Evolutionary conservation across 1,140 invertebrate genomes (phyloP), one percentile per base, ranked within the genome.

Genomic region (Eulimnadia texana): DNA sequence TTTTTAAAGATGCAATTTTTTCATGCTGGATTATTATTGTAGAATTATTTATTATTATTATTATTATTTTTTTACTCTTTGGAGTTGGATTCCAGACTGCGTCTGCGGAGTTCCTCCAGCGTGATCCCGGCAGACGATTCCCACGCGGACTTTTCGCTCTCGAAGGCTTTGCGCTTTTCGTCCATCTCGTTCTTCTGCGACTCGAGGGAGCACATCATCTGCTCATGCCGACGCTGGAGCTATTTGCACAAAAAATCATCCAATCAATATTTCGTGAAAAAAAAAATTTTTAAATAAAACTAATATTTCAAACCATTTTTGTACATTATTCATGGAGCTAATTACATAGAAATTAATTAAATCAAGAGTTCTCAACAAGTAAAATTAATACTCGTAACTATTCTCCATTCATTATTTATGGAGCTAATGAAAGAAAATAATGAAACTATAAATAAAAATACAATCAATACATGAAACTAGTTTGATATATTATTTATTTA

Each of bases 151-250:
- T 85, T 90, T 70, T 98, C 94, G n/a, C 82, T 77, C 66, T 91
- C 88, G 67, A 94, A 90, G 20, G 82, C 81, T 64, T 84, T 80
- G 70, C 88, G 79, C 66, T 90, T 89, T 65, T 97, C 93, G 64
- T 96, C 90, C 65, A 96, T 71, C 71, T 97, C 93, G 56, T 85
- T 83, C 63, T 89, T 82, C 74, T 96, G 90, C 67, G 88, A 83
- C 72, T 93, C 89, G 50, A 94, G 76, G 62, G 83, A 75, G 65
- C 80, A 80, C 33, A 79, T 76, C 78, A 85, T 82, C 72, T 83
- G 81, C 65, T 85, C 82, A 66, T 84, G 80, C 60, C 84, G 76
- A 69, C 79, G 75, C 73, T 83, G 78, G 24, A 84, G 72, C 82
- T 86, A 66, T 25, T 69, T 68, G 27, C 59, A 63, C 58, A 62